phyloP scores from a whole-genome alignment of 2,113 vertebrate genomes.

The Mirounga angustirostris region DNA sequence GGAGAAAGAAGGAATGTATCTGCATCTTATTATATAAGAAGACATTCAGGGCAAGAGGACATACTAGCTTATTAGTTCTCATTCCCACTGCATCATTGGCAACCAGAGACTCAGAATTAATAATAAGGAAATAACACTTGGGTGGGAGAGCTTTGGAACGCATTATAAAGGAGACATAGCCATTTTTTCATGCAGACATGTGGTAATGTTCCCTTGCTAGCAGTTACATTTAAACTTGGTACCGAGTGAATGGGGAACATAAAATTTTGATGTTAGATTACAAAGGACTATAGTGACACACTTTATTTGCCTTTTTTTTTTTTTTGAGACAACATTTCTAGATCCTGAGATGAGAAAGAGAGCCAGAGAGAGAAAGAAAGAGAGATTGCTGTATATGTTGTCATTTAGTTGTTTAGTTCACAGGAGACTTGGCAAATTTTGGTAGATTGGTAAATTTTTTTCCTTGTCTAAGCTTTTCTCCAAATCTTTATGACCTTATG shows the following conservation, averaged over 20 bases:
- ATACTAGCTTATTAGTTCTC: slow-evolving; percentile 8
- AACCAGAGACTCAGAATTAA: slow-evolving; percentile 67
- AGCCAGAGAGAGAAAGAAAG: neutral
- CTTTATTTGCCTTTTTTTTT: neutral
- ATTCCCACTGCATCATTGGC: neutral
- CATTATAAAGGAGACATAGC: slow-evolving; percentile 34
- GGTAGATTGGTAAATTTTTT: neutral
- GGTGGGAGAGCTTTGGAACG: slow-evolving; percentile 29
- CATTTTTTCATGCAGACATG: slow-evolving; percentile 65
- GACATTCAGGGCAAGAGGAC: neutral
- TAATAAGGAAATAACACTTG: slow-evolving; percentile 56
- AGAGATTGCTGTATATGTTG: neutral
- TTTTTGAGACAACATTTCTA: slow-evolving; percentile 5
- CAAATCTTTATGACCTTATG: neutral
- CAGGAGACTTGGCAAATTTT: neutral
- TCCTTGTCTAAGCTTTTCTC: neutral
- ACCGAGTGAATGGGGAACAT: slow-evolving; percentile 60
- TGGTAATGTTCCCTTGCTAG: slow-evolving; percentile 54
- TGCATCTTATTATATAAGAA: neutral
- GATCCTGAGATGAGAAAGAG: neutral
- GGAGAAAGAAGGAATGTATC: neutral
- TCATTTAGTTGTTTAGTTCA: neutral
- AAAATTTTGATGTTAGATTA: slow-evolving; percentile 66
- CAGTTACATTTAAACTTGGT: slow-evolving; percentile 68
- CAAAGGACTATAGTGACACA: neutral